These are phyloP conservation scores for Apistogramma diplotaenia DNA, from an alignment of 2,113 vertebrate species.

Conservation along the genomic window DNA sequence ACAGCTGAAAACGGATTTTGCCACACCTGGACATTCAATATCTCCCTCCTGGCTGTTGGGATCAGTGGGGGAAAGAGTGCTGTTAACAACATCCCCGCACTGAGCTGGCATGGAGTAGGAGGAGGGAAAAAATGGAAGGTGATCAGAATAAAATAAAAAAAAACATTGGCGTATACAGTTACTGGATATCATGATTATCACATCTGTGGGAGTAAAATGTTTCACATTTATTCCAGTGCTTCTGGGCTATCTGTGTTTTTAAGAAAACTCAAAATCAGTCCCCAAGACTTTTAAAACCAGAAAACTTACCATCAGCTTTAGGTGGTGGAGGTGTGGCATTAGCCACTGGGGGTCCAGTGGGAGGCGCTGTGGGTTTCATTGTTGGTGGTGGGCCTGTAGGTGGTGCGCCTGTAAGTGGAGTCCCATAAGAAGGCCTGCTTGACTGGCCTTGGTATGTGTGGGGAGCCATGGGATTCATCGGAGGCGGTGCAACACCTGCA, in stretches of 20 bases:
- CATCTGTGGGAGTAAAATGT: neutral
- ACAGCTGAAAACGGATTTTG: conserved; percentile 21
- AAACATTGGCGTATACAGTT: neutral
- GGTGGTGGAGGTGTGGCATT: conserved; percentile 52
- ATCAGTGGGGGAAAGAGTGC: conserved; percentile 57
- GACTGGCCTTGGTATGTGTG: conserved; percentile 74
- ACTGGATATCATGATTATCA: neutral
- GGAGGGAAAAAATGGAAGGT: conserved; percentile 17
- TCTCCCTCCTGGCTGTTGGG: conserved; percentile 65
- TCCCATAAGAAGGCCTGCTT: conserved; percentile 73
- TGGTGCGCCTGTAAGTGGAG: conserved; percentile 70
- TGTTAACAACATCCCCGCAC: conserved; percentile 58
- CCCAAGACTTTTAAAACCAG: neutral
- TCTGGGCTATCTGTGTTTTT: neutral
- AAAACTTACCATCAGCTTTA: conserved; percentile 80
- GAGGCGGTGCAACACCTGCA: conserved; percentile 75
- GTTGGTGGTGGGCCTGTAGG: conserved; percentile 67
- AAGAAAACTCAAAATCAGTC: neutral
- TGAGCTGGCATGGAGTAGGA: conserved; percentile 67
- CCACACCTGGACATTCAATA: conserved; percentile 78
- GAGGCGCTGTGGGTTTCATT: conserved; percentile 64
- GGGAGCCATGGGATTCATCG: conserved; percentile 76
- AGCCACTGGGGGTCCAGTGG: conserved; percentile 63
- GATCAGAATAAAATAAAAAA: conserved; percentile 23
- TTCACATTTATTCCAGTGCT: neutral